Evolutionary conservation across 1,140 invertebrate genomes (phyloP), one percentile per base, ranked within the genome.

Genomic region (Limonius californicus): DNA sequence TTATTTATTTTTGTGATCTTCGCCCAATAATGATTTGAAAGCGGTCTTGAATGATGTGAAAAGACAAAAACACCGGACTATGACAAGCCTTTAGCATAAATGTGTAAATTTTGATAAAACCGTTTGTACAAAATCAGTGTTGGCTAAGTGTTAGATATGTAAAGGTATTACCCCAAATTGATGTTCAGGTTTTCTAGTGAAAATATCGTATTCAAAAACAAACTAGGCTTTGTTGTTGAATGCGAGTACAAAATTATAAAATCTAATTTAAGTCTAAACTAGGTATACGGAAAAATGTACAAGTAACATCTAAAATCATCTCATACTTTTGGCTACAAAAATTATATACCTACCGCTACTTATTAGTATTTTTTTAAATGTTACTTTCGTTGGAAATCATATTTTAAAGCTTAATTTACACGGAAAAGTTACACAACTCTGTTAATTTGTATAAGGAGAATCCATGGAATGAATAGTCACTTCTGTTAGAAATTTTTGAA

Each of bases 251-350:
- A 50, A 50, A 50, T 50, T 50, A 19, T 59, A 63, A 59, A 59
- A 53, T 57, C 60, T 45, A 63, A 54, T 66, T 64, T 65, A 64
- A 64, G 62, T 59, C 66, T 54, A 67, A 68, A 59, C 55, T 71
- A 72, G 69, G 73, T 74, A 74, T 74, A 74, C 73, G 73, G 73
- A 73, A 67, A 60, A 54, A 61, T 65, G 72, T 74, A 72, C 72
- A 73, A 73, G 72, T 20, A 19, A 16, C 42, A 45, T 45, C 6
- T 45, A 27, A 27, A 27, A 27, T 27, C 23, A 27, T 27, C 23
- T 27, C 23, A 27, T 27, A 27, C n/a, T 39, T 39, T 39, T 39
- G 35, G 35, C 35, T 39, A 12, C n/a, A 39, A 39, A 27, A 27
- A 27, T 27, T 27, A 27, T 27, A 27, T 27, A 27, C 9, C 3